Evolutionary conservation across 2,113 vertebrate species (phyloP), one percentile per base, ranked within the genome.

Genomic region (Gracilinanus agilis): DNA sequence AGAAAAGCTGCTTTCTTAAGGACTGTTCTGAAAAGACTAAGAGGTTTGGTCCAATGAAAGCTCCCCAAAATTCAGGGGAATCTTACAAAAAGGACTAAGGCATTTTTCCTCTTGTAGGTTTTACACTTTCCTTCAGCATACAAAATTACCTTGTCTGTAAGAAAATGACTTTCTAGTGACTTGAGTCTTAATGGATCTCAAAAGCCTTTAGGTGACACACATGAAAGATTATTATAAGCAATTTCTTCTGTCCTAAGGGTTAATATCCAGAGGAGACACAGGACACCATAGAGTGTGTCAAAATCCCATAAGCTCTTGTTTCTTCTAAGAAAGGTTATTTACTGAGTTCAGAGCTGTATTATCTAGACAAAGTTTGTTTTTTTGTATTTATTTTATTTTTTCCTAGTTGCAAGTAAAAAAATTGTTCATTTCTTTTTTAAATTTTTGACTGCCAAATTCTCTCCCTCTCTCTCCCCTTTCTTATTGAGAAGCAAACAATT

Each of bases 161-260:
- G 88, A 88, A 93, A 67, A 90, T 16, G 12, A 61, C 55, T 44
- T 53, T 92, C 90, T 55, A 56, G 55, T 91, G 90, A 90, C 21
- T 94, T 89, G 49, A 3, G 56, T 27, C 44, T 92, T 94, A 67
- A 40, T 67, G 90, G 27, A 24, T 91, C 94, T 90, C 93, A 96
- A 54, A 95, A 44, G 55, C 53, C 21, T 90, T 54, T 91, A 53
- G 53, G 90, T 75, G 44, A 90, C 40, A 49, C 61, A 88, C 53
- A 44, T n/a, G 90, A 53, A 90, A 54, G 56, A 44, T 61, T 54
- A 88, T 96, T 83, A 13, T n/a, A 61, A 54, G 44, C 2, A 56
- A 90, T 90, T 94, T 92, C 91, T 88, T 61, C 21, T 55, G 29
- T 91, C n/a, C 75, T n/a, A n/a, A 61, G 49, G 9, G 54, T 55